Base-by-base conservation (phyloP, 2,113 vertebrate genomes). In the Ctenodactylus gundi region DNA sequence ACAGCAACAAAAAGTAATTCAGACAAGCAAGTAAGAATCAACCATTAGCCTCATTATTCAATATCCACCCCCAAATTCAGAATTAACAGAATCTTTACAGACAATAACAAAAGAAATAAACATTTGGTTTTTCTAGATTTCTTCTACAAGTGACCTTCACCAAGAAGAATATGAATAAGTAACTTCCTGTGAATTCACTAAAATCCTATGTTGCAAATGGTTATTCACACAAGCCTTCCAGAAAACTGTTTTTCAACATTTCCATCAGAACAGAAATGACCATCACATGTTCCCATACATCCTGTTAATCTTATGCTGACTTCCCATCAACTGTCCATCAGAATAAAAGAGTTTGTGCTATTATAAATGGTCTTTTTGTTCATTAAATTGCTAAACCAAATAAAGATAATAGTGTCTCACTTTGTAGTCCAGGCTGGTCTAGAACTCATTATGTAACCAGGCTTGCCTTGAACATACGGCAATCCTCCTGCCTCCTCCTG, bases 201-300 rank as follows among this genome's bases (percentile, higher is more conserved):
- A 92, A 73, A 94, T 75, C 78, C 41, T 89, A 36, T 23, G 1
- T 62, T n/a, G n/a, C n/a, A n/a, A n/a, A n/a, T n/a, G n/a, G n/a
- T n/a, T n/a, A 67, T 64, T 46, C 81, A 81, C 44, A 41, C 2
- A 2, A 81, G 25, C 12, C 25, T 85, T 75, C 15, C 41, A 83
- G 70, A 95, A 91, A 77, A 55, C 44, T n/a, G 7, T 68, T 88
- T 91, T 85, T 84, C 85, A 73, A 18, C 23, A 68, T 85, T 49
- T 88, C 57, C 36, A 67, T 17, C 72, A 64, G 46, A 76, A 82
- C 49, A n/a, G 49, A 72, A 77, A 76, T 67, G 29, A 72, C 9
- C 27, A 53, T 14, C 15, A 53, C 25, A 36, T 18, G n/a, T 44
- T 86, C 68, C 15, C 70, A 49, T 51, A 44, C 9, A n/a, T 15